These are phyloP conservation scores for Pegoplata infirma DNA, from an alignment of 2,888 invertebrate species.

Conservation along the genomic window DNA sequence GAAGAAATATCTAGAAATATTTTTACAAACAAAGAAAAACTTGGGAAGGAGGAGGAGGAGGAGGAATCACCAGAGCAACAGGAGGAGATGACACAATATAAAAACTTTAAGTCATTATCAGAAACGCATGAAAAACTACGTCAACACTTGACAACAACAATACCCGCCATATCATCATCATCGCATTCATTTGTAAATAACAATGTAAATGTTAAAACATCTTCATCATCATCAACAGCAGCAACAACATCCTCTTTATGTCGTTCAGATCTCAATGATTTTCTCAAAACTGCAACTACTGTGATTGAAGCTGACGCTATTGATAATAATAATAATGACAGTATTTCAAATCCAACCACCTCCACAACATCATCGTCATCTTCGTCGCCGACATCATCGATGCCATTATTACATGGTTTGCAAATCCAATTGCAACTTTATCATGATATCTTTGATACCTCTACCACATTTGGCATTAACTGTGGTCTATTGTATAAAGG, in stretches of 20 bases:
- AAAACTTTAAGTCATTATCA: constrained; percentile 40
- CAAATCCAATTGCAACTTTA: constrained; percentile 68
- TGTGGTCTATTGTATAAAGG: constrained; percentile 72
- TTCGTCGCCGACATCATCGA: background rate
- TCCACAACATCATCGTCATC: background rate
- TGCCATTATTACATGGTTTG: constrained; percentile 39
- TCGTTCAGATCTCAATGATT: constrained; percentile 65
- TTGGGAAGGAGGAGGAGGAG: background rate
- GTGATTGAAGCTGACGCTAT: constrained; percentile 64
- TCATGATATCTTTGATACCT: constrained; percentile 71
- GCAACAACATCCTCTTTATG: constrained; percentile 52
- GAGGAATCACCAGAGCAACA: background rate
- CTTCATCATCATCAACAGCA: constrained; percentile 19
- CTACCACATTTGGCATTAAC: constrained; percentile 65
- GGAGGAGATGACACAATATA: constrained; percentile 45
- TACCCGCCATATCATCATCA: constrained; percentile 41
- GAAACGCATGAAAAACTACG: constrained; percentile 50
- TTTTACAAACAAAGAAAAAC: background rate
- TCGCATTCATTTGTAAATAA: constrained; percentile 32
- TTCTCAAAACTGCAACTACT: constrained; percentile 65
- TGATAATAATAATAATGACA: constrained; percentile 41
- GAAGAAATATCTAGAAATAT: constrained; percentile 19
- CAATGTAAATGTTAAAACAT: constrained; percentile 46
- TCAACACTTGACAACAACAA: constrained; percentile 17
- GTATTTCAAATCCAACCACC: constrained; percentile 23